Percentiles rank a stretch among this genome's conserved stretches.
Conservation (phyloP, 2,113 vertebrate species). For the Pygoscelis adeliae region DNA sequence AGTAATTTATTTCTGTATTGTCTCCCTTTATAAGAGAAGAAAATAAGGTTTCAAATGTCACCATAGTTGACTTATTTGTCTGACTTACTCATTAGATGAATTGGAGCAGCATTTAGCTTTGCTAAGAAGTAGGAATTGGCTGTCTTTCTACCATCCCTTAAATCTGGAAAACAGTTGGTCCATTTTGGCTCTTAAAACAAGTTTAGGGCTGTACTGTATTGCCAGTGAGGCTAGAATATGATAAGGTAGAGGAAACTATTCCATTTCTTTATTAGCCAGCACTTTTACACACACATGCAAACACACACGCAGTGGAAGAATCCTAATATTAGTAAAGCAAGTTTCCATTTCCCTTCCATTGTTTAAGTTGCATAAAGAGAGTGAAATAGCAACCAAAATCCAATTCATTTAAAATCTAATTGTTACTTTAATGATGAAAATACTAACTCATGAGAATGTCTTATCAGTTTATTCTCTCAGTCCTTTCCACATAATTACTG, state of each 20-base stretch:
- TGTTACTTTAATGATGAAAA: conserved; percentile 1
- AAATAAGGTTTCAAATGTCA: neutral
- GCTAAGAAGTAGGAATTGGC: neutral
- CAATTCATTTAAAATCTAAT: neutral
- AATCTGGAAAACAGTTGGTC: conserved; percentile 34
- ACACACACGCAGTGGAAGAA: neutral
- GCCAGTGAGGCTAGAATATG: neutral
- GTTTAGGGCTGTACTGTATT: neutral
- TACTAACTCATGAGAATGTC: neutral
- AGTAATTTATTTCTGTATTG: neutral
- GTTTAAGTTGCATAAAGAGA: neutral
- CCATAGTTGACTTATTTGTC: neutral
- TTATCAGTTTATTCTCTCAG: neutral
- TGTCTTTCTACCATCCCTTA: neutral
- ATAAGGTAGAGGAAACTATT: conserved; percentile 27
- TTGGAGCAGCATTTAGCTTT: neutral
- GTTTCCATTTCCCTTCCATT: neutral
- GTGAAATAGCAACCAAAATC: neutral
- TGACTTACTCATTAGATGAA: conserved; percentile 22
- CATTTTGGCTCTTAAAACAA: neutral
- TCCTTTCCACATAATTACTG: conserved; percentile 40
- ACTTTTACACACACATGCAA: neutral
- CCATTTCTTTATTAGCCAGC: neutral
- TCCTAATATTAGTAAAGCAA: neutral
- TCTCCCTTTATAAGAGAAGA: neutral